A percentile compares a stretch with the other conserved stretches of the same genome.
phyloP scores from a whole-genome alignment of 2,797 vertebrate species.

The Valencia hispanica region DNA sequence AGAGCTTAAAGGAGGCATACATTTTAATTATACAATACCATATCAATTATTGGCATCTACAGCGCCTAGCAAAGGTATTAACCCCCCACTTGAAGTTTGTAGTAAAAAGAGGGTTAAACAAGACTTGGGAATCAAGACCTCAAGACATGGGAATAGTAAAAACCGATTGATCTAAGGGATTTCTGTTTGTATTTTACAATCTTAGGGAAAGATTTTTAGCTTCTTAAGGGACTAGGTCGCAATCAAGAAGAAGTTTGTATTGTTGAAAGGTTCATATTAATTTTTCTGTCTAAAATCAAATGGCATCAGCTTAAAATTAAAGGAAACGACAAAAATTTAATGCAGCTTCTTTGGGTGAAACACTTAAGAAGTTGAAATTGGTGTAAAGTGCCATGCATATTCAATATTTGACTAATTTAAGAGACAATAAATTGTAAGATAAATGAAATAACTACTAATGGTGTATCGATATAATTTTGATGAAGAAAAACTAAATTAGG shows the following conservation, averaged over 20 bases:
- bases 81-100: neutral
- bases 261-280: neutral
- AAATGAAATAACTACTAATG: neutral
- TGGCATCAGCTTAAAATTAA: neutral
- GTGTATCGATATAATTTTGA: neutral
- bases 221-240: neutral
- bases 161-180: neutral
- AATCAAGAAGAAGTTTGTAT: neutral
- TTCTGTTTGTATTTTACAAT: neutral
- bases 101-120: neutral
- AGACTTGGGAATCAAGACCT: too few species aligned
- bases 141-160: neutral
- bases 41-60: neutral
- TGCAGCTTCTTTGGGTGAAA: neutral
- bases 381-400: neutral
- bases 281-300: neutral
- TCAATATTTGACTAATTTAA: neutral
- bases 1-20: conserved; percentile 13
- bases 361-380: neutral
- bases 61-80: neutral
- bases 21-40: neutral
- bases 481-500: neutral
- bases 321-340: neutral
- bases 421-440: neutral
- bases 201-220: neutral